These are phyloP conservation scores for Paralichthys olivaceus DNA, from an alignment of 2,113 vertebrate genomes.

Conservation along the genomic window DNA sequence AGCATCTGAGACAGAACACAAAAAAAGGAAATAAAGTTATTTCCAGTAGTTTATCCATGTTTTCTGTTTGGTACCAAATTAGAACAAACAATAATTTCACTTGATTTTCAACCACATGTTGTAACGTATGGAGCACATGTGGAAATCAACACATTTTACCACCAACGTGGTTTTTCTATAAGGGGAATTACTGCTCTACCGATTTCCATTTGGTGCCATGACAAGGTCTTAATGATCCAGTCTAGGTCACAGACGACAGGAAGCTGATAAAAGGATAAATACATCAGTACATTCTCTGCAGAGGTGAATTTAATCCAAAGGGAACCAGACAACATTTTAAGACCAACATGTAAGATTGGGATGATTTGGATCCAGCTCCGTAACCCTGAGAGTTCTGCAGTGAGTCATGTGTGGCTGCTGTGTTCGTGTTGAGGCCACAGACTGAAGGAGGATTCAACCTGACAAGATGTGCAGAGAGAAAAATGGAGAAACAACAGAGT, in stretches of 20 bases:
- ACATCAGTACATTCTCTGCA: not conserved
- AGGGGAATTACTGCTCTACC: too few species aligned
- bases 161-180: too few species aligned
- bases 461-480: not conserved
- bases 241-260: not conserved
- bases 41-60: not conserved
- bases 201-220: not conserved
- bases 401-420: constrained; percentile 8
- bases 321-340: not conserved
- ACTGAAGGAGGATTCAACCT: constrained; percentile 1
- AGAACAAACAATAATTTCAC: too few species aligned
- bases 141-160: too few species aligned
- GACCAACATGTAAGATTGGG: not conserved
- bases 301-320: not conserved
- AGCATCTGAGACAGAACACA: not conserved
- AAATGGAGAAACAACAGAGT: not conserved
- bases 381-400: constrained; percentile 5
- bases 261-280: not conserved
- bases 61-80: too few species aligned
- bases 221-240: not conserved
- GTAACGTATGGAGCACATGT: not conserved
- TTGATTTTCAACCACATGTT: too few species aligned
- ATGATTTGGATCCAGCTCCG: constrained; percentile 5
- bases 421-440: not conserved
- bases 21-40: not conserved